Percentiles rank a stretch among this genome's conserved stretches.
phyloP scores from a whole-genome alignment of 2,113 vertebrate genomes.

The Eolophus roseicapilla region DNA sequence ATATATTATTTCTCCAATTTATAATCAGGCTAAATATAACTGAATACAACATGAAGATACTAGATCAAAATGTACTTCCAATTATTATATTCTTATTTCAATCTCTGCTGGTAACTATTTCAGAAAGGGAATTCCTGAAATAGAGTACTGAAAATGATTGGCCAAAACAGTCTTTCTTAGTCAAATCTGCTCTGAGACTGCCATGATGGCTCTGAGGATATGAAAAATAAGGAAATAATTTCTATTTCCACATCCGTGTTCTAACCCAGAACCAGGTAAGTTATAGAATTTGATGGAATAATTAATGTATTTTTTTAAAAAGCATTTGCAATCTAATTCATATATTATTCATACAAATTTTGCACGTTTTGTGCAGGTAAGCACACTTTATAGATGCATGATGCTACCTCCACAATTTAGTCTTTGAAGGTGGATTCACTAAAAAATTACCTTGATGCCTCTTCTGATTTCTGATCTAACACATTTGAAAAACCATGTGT shows the following conservation, averaged over 20 bases:
- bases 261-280: background rate
- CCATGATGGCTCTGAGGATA: background rate
- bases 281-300: background rate
- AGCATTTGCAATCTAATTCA: background rate
- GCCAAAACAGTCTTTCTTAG: background rate
- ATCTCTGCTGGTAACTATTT: background rate
- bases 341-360: background rate
- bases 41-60: background rate
- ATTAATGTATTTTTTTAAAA: background rate
- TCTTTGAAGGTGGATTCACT: background rate
- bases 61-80: background rate
- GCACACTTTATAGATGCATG: background rate
- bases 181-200: background rate
- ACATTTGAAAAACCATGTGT: background rate
- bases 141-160: background rate
- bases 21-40: slow-evolving; percentile 9
- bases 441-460: background rate
- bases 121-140: slow-evolving; percentile 11
- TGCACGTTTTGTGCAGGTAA: background rate
- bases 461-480: background rate
- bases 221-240: background rate
- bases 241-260: background rate
- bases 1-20: background rate
- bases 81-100: background rate
- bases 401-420: background rate